These are phyloP conservation scores for Leucoraja ocellata DNA, from an alignment of 2,797 vertebrate genomes.

Conservation along the genomic window DNA sequence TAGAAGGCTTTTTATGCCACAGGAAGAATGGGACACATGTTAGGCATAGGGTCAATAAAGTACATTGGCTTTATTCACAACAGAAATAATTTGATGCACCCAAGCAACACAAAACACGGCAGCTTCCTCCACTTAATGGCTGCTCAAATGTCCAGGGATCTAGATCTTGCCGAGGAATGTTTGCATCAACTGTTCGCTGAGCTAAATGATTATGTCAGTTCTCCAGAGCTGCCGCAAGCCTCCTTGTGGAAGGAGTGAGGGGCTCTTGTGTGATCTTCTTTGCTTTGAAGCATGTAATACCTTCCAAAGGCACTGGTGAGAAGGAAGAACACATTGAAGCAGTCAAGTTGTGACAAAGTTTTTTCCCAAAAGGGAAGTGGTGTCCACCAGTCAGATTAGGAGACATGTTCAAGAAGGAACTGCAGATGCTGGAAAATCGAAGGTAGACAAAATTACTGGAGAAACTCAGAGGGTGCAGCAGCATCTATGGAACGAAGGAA, in stretches of 20 bases:
- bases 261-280: neutral
- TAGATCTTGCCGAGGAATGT: neutral
- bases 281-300: neutral
- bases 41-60: neutral
- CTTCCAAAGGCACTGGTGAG: neutral
- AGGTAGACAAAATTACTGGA: too few species aligned
- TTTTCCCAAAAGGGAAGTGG: neutral
- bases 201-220: neutral
- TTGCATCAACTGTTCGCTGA: neutral
- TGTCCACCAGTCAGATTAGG: neutral
- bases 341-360: neutral
- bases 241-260: neutral
- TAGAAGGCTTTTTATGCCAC: neutral
- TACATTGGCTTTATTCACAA: neutral
- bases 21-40: neutral
- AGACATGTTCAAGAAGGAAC: neutral
- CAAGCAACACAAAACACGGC: neutral
- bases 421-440: neutral
- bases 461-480: too few species aligned
- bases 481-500: too few species aligned
- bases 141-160: neutral
- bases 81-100: neutral
- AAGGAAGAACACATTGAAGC: neutral
- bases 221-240: neutral
- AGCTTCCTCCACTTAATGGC: neutral